phyloP scores from a whole-genome alignment of 2,797 vertebrate species.

The Urophycis tenuis region DNA sequence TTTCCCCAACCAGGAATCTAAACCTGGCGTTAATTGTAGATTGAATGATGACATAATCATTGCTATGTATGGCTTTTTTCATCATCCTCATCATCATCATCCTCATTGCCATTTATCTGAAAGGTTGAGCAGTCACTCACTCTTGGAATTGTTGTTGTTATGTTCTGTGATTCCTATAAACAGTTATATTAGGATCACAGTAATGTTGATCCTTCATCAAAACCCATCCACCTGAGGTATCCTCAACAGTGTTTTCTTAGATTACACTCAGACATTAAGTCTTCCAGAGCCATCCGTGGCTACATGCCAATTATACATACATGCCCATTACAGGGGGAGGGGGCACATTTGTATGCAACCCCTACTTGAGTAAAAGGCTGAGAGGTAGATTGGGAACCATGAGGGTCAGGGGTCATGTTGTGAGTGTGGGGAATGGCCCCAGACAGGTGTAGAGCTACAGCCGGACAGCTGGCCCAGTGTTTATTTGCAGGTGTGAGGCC shows the following conservation, averaged over 20 bases:
- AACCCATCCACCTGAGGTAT: not conserved
- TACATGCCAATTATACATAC: not conserved
- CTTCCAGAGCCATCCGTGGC: not conserved
- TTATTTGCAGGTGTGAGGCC: not conserved
- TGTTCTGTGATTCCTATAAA: not conserved
- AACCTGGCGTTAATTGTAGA: too few species aligned
- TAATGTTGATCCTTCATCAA: not conserved
- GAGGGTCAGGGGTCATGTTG: not conserved
- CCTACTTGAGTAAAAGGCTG: not conserved
- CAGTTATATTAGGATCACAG: not conserved
- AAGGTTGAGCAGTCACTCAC: not conserved
- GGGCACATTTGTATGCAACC: not conserved
- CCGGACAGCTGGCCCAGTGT: not conserved
- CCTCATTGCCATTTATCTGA: not conserved
- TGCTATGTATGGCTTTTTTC: not conserved
- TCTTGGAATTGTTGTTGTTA: not conserved
- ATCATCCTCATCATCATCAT: not conserved
- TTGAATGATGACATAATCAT: too few species aligned
- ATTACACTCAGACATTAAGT: not conserved
- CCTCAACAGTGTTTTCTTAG: not conserved
- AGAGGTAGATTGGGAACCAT: not conserved
- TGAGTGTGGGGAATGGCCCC: not conserved
- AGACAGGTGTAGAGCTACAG: not conserved
- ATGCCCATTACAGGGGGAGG: not conserved
- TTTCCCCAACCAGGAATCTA: not conserved